Evolutionary conservation across 2,113 vertebrate genomes (phyloP).

Genomic region (Saguinus midas): DNA sequence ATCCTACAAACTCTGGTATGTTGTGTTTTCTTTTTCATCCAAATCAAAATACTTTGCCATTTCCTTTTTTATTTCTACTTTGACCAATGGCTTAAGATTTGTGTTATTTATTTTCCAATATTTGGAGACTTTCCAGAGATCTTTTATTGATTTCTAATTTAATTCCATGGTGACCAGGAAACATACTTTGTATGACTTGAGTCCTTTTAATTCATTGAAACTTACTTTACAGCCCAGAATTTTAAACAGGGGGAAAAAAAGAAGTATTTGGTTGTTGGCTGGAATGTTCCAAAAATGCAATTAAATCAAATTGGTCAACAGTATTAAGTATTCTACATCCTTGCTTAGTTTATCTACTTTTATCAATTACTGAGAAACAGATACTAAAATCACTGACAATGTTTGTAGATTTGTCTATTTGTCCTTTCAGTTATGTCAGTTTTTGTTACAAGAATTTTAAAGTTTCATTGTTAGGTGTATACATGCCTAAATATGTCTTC

Average conservation of each 20-base stretch:
- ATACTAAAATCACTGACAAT: not conserved
- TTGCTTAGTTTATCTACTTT: not conserved
- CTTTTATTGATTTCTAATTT: not conserved
- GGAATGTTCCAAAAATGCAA: not conserved
- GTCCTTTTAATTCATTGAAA: not conserved
- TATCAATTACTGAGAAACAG: not conserved
- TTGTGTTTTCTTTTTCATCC: not conserved
- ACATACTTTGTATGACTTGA: not conserved
- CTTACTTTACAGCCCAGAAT: not conserved
- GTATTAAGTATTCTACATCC: not conserved
- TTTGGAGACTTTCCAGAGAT: not conserved
- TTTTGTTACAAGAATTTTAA: conserved; percentile 15
- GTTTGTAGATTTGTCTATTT: not conserved
- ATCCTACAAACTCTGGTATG: not conserved
- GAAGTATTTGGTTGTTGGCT: not conserved
- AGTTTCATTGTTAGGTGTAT: not conserved
- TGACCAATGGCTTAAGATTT: not conserved
- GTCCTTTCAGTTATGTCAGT: not conserved
- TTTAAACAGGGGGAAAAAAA: not conserved
- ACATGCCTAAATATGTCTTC: not conserved
- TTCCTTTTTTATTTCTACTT: conserved; percentile 41
- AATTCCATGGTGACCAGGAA: not conserved
- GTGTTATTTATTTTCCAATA: not conserved
- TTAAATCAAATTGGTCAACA: not conserved
- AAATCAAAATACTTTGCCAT: not conserved